These are phyloP conservation scores for Xestia rhomboidea DNA, from an alignment of 2,888 invertebrate genomes.

Conservation along the genomic window DNA sequence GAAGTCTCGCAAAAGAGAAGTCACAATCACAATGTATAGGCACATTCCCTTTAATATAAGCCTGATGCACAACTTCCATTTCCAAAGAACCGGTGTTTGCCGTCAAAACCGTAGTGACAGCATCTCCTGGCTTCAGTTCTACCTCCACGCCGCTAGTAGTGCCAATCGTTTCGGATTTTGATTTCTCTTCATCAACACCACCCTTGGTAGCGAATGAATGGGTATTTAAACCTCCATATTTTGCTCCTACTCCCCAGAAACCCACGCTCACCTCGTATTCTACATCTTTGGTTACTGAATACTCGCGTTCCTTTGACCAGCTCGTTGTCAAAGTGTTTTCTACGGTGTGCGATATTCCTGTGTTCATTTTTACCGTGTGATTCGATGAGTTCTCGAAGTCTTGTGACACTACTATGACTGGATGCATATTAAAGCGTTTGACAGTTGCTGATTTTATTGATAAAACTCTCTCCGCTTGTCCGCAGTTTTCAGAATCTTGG, in stretches of 20 bases:
- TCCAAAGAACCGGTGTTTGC: constrained; percentile 78
- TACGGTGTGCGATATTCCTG: constrained; percentile 80
- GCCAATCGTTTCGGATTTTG: constrained; percentile 79
- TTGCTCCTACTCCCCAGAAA: background rate
- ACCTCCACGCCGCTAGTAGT: constrained; percentile 79
- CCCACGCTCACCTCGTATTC: constrained; percentile 72
- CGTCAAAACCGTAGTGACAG: constrained; percentile 79
- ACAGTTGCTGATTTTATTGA: constrained; percentile 74
- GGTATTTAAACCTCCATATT: constrained; percentile 70
- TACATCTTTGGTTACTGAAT: constrained; percentile 77
- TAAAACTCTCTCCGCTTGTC: constrained; percentile 74
- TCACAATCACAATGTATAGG: background rate
- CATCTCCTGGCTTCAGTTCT: constrained; percentile 80
- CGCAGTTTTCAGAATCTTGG: constrained; percentile 67
- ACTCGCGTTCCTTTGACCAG: constrained; percentile 78
- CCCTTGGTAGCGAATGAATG: constrained; percentile 78
- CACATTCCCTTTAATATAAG: constrained; percentile 34
- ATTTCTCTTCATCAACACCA: constrained; percentile 80
- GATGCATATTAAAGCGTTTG: constrained; percentile 66
- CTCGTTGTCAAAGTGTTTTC: constrained; percentile 80
- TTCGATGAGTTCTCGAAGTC: constrained; percentile 80
- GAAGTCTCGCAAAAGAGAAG: background rate
- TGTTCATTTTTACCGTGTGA: constrained; percentile 80
- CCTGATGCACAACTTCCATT: constrained; percentile 77
- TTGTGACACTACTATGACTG: constrained; percentile 74